phyloP scores from a whole-genome alignment of 2,797 vertebrate genomes.

The Avahi laniger region DNA sequence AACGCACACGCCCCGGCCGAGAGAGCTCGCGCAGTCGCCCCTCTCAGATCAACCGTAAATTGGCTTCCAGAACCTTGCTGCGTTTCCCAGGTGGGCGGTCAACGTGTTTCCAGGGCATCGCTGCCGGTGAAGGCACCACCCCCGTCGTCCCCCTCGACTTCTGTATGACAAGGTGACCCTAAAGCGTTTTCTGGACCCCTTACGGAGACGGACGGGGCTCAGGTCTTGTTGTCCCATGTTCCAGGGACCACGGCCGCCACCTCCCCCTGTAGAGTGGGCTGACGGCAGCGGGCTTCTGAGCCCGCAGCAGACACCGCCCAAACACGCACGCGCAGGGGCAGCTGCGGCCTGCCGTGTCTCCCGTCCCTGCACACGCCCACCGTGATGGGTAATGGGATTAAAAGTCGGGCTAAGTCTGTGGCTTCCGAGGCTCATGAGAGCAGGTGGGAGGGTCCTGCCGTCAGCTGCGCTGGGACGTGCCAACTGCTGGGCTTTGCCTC shows the following conservation, averaged over 20 bases:
- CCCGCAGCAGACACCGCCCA: rapidly evolving
- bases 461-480: not conserved
- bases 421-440: rapidly evolving
- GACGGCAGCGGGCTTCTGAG: rapidly evolving
- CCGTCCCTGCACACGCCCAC: rapidly evolving
- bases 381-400: rapidly evolving
- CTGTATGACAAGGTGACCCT: rapidly evolving
- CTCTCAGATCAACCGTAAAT: rapidly evolving
- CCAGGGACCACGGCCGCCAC: not conserved
- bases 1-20: rapidly evolving
- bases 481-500: not conserved
- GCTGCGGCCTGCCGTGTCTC: too few relatives aligned
- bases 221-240: rapidly evolving
- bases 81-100: rapidly evolving
- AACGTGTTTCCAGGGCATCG: rapidly evolving
- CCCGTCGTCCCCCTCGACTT: not conserved
- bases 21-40: rapidly evolving
- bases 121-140: rapidly evolving
- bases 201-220: rapidly evolving
- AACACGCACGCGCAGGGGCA: not conserved
- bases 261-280: not conserved
- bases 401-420: rapidly evolving
- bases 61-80: rapidly evolving
- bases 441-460: too few relatives aligned
- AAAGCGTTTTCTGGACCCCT: rapidly evolving